These are phyloP conservation scores for Eulithis testata DNA, from an alignment of 2,888 invertebrate genomes.

Conservation along the genomic window DNA sequence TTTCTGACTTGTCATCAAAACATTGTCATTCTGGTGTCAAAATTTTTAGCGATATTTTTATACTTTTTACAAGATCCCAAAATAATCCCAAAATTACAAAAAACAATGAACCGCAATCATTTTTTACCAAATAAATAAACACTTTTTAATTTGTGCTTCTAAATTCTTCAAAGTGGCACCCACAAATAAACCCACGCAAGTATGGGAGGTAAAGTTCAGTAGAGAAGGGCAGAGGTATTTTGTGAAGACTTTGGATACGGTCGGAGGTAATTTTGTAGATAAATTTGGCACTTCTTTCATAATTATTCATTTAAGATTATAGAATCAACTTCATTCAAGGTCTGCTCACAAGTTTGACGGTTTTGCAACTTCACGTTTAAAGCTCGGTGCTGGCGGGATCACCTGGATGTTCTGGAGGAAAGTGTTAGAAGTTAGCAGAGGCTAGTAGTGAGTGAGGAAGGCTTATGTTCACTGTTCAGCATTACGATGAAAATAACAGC, in stretches of 20 bases:
- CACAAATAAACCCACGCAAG: conserved; percentile 55
- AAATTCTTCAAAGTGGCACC: conserved; percentile 69
- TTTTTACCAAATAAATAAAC: conserved; percentile 14
- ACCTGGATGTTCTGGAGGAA: too few relatives aligned
- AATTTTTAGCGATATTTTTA: conserved; percentile 13
- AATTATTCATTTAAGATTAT: neutral
- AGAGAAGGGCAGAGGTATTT: conserved; percentile 71
- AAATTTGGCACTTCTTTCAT: too few relatives aligned
- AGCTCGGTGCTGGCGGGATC: too few relatives aligned
- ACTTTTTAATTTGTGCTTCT: conserved; percentile 19
- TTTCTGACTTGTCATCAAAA: neutral
- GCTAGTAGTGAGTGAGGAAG: too few relatives aligned
- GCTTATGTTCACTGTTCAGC: too few relatives aligned
- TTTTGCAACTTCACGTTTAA: too few relatives aligned
- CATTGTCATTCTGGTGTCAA: conserved; percentile 9
- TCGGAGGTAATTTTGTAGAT: conserved; percentile 59
- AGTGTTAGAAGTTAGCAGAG: too few relatives aligned
- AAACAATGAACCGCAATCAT: conserved; percentile 21
- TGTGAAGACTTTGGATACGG: conserved; percentile 65
- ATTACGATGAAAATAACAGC: too few relatives aligned
- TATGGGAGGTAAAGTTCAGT: conserved; percentile 71
- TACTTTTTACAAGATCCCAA: neutral
- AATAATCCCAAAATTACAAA: conserved; percentile 1
- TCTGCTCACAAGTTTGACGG: too few relatives aligned
- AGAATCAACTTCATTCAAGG: too few relatives aligned